Conservation (phyloP, 2,797 vertebrate species). For the Onychomys torridus region DNA sequence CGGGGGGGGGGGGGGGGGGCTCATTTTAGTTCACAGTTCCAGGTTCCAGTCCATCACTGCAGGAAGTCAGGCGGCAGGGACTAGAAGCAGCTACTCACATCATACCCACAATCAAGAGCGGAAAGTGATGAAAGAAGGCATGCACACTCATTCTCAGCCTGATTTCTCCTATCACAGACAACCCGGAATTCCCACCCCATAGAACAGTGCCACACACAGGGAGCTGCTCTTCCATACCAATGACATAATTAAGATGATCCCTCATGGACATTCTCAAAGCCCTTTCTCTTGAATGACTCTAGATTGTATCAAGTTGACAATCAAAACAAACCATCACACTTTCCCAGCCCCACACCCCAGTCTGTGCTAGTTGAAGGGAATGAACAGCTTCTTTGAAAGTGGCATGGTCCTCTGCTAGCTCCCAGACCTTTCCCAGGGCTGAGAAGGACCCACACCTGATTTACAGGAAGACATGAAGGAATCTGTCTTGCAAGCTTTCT, state of each 20-base stretch:
- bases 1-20: neutral
- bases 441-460: neutral
- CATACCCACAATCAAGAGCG: neutral
- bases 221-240: neutral
- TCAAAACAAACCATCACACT: neutral
- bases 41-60: neutral
- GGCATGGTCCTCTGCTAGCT: neutral
- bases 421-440: neutral
- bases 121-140: neutral
- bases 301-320: neutral
- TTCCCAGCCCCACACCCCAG: neutral
- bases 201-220: neutral
- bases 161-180: neutral
- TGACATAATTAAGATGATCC: neutral
- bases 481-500: neutral
- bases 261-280: neutral
- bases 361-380: neutral
- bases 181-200: neutral
- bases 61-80: neutral
- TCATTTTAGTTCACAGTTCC: too few species aligned
- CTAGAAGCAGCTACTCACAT: too few species aligned
- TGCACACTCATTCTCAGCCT: neutral
- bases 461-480: neutral
- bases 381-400: constrained; percentile 30
- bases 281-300: neutral